Percentiles rank a stretch among this genome's conserved stretches.
Conservation (phyloP, 2,113 vertebrate genomes). For the Mus spicilegus region DNA sequence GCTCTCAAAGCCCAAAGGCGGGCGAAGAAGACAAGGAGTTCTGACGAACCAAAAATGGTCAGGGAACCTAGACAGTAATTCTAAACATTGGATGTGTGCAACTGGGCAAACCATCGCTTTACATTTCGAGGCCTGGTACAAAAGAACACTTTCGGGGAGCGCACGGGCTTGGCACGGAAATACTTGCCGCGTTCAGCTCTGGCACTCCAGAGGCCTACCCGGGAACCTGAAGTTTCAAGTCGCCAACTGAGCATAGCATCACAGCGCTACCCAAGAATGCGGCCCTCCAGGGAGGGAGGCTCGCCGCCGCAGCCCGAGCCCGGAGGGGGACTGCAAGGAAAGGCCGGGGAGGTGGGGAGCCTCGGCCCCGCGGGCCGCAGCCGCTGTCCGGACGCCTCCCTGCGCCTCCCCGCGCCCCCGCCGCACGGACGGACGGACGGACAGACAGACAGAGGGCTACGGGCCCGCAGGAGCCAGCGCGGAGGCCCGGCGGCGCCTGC, state of each 20-base stretch:
- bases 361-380: neutral
- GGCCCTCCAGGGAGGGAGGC: slow-evolving; percentile 34
- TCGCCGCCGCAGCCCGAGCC: neutral
- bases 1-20: slow-evolving; percentile 4
- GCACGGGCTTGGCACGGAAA: neutral
- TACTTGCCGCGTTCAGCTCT: neutral
- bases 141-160: slow-evolving; percentile 50
- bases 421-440: too few species aligned
- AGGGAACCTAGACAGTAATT: slow-evolving; percentile 46
- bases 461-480: neutral
- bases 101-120: neutral
- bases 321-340: neutral
- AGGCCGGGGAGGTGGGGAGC: neutral
- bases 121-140: slow-evolving; percentile 55
- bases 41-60: slow-evolving; percentile 61
- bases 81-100: neutral
- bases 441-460: neutral
- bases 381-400: neutral
- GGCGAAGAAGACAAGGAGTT: neutral
- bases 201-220: slow-evolving; percentile 65
- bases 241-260: slow-evolving; percentile 38
- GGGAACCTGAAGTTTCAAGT: slow-evolving; percentile 57
- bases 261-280: slow-evolving; percentile 32
- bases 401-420: neutral
- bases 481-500: slow-evolving; percentile 46